Conservation (phyloP, 2,888 invertebrate genomes). For the Sarcophaga caerulescens region DNA sequence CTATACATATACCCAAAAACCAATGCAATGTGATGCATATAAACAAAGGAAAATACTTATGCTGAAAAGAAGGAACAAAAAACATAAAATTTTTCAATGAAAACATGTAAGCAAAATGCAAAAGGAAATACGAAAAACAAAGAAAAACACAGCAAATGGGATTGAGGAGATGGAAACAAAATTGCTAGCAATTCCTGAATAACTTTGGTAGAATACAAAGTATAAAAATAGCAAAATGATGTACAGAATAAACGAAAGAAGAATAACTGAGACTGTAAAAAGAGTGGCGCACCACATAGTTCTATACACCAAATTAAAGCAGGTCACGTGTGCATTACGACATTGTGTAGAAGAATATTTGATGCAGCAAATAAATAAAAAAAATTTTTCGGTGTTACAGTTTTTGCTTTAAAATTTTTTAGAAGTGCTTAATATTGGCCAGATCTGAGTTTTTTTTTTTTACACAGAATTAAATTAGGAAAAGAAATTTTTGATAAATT, state of each 20-base stretch:
- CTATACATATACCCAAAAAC: too few relatives aligned
- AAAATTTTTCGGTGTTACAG: not conserved
- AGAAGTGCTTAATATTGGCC: not conserved
- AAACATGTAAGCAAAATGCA: constrained; percentile 48
- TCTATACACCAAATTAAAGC: constrained; percentile 37
- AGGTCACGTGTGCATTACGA: constrained; percentile 62
- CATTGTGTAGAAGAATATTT: constrained; percentile 46
- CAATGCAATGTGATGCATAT: too few relatives aligned
- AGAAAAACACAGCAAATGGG: not conserved
- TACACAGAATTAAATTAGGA: too few relatives aligned
- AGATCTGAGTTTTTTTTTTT: not conserved
- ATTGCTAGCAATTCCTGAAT: constrained; percentile 29
- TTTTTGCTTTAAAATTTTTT: not conserved
- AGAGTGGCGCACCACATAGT: constrained; percentile 18
- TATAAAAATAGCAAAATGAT: constrained; percentile 30
- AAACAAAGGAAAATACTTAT: constrained; percentile 27
- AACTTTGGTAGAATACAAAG: constrained; percentile 53
- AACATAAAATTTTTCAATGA: constrained; percentile 42
- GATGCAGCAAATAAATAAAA: constrained; percentile 59
- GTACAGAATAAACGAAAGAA: constrained; percentile 7
- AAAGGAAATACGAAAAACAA: constrained; percentile 13
- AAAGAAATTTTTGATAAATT: too few relatives aligned
- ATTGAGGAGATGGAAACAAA: not conserved
- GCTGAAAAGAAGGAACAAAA: constrained; percentile 19
- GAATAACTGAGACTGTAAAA: constrained; percentile 10